Conservation (phyloP, 2,797 vertebrate species). For the Myripristis jacobus region DNA sequence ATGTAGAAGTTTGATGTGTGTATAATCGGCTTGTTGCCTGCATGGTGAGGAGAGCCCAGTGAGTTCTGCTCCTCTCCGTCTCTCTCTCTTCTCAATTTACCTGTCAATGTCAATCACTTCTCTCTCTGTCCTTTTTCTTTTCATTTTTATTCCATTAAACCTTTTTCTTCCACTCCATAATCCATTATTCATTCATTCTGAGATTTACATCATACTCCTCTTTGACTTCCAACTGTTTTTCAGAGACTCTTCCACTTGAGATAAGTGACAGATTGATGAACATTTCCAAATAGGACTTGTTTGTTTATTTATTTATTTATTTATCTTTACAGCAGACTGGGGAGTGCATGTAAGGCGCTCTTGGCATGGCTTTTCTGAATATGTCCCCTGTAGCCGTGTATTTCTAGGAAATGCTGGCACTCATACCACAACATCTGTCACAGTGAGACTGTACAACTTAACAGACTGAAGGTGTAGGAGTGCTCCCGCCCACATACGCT, state of each 20-base stretch:
- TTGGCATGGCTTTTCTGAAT: slow-evolving; percentile 41
- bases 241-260: slow-evolving; percentile 41
- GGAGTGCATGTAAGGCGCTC: slow-evolving; percentile 34
- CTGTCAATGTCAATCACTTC: slow-evolving; percentile 66
- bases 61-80: slow-evolving; percentile 65
- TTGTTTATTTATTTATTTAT: slow-evolving; percentile 56
- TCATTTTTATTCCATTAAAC: slow-evolving; percentile 42
- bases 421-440: slow-evolving; percentile 69
- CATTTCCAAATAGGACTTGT: slow-evolving; percentile 67
- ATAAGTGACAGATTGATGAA: slow-evolving; percentile 66
- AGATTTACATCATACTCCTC: slow-evolving; percentile 37
- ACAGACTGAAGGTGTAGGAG: slow-evolving; percentile 78
- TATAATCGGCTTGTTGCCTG: slow-evolving; percentile 62
- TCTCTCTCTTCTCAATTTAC: slow-evolving; percentile 50
- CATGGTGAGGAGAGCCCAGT: slow-evolving; percentile 49
- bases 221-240: slow-evolving; percentile 39
- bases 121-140: slow-evolving; percentile 35
- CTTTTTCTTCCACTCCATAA: slow-evolving; percentile 40
- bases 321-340: slow-evolving; percentile 54
- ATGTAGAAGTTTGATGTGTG: slow-evolving; percentile 51
- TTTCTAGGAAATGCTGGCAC: slow-evolving; percentile 56
- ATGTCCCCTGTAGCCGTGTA: slow-evolving; percentile 54
- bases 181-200: slow-evolving; percentile 61
- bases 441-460: slow-evolving; percentile 60
- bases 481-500: slow-evolving; percentile 59